These are phyloP conservation scores for Rhingia rostrata DNA, from an alignment of 2,888 invertebrate genomes.

Conservation along the genomic window DNA sequence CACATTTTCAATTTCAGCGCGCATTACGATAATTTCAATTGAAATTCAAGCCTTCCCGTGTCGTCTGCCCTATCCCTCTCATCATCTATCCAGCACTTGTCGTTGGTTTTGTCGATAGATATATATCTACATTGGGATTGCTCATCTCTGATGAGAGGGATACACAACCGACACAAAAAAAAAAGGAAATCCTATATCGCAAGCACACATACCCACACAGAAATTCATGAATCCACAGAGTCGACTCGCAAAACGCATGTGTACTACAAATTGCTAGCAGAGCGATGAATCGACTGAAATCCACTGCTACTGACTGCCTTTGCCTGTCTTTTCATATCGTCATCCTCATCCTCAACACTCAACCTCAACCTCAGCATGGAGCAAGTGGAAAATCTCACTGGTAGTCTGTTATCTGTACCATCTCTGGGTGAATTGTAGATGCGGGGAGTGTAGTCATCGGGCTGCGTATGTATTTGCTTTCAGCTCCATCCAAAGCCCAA, in stretches of 20 bases:
- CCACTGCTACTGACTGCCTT: constrained; percentile 40
- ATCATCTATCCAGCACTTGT: neutral
- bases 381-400: neutral
- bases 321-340: neutral
- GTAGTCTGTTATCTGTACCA: neutral
- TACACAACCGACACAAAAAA: constrained; percentile 18
- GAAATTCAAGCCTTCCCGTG: constrained; percentile 50
- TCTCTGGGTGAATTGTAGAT: constrained; percentile 1
- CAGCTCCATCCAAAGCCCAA: constrained; percentile 30
- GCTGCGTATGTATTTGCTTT: constrained; percentile 50
- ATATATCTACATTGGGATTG: constrained; percentile 3
- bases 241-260: constrained; percentile 61
- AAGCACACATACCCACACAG: constrained; percentile 38
- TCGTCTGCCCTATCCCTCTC: neutral
- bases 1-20: constrained; percentile 70
- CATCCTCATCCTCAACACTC: no score
- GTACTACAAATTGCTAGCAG: constrained; percentile 68
- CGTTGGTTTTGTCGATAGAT: constrained; percentile 3
- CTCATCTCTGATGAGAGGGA: constrained; percentile 42
- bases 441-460: constrained; percentile 11
- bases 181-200: constrained; percentile 58
- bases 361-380: neutral
- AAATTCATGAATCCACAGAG: neutral
- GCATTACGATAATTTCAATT: constrained; percentile 70
- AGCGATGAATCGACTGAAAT: constrained; percentile 54